phyloP scores from a whole-genome alignment of 2,797 vertebrate species.

The Paramormyrops hopkinsi region DNA sequence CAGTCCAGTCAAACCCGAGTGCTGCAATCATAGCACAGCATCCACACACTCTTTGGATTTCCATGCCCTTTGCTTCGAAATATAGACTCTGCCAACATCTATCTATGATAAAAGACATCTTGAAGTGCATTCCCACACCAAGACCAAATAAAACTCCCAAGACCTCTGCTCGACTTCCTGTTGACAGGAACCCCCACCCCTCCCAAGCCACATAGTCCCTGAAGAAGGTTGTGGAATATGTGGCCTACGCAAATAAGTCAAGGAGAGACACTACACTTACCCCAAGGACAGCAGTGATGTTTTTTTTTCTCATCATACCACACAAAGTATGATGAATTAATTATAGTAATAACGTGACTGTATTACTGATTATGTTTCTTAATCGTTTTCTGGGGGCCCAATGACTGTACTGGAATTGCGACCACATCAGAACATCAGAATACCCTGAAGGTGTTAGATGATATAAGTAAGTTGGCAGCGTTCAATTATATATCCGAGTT shows the following conservation, averaged over 20 bases:
- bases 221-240: not conserved
- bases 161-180: constrained; percentile 49
- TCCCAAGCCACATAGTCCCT: constrained; percentile 36
- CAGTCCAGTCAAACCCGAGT: constrained; percentile 31
- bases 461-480: not conserved
- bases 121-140: constrained; percentile 49
- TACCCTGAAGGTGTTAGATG: not conserved
- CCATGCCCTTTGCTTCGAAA: constrained; percentile 34
- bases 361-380: not conserved
- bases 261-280: not conserved
- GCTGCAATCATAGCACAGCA: constrained; percentile 30
- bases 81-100: constrained; percentile 35
- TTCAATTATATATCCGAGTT: not conserved
- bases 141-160: constrained; percentile 41
- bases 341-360: not conserved
- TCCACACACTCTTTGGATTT: constrained; percentile 8
- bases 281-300: not conserved
- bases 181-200: constrained; percentile 37
- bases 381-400: not conserved
- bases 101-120: constrained; percentile 42
- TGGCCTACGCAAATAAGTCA: not conserved
- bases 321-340: constrained; percentile 5
- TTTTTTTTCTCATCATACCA: not conserved
- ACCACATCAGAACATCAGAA: not conserved
- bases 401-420: not conserved